Conservation (phyloP, 2,797 vertebrate species). For the Eurystomus glaucurus region DNA sequence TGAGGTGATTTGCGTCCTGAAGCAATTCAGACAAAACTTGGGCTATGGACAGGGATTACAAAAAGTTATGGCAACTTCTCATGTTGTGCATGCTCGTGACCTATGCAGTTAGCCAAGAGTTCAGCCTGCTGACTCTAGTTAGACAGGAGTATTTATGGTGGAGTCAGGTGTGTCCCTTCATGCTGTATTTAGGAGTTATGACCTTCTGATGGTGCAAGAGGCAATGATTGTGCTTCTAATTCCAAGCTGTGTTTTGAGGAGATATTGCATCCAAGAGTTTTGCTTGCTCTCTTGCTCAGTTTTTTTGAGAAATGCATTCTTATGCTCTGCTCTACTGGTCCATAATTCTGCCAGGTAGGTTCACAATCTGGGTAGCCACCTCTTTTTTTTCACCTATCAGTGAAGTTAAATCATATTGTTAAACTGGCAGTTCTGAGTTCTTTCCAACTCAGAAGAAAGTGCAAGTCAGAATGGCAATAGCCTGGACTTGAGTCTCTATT, state of each 20-base stretch:
- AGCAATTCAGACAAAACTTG: not conserved
- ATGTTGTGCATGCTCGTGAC: not conserved
- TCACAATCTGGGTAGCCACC: not conserved
- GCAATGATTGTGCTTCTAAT: not conserved
- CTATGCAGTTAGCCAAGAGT: not conserved
- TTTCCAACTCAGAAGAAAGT: not conserved
- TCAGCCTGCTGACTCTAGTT: not conserved
- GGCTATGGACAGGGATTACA: not conserved
- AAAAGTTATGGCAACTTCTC: not conserved
- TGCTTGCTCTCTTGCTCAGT: not conserved
- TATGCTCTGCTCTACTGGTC: not conserved
- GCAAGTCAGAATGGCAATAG: not conserved
- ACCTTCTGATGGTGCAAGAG: not conserved
- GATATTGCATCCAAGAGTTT: not conserved
- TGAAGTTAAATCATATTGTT: not conserved
- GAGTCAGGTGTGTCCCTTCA: not conserved
- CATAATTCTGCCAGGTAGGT: not conserved
- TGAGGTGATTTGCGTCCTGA: not conserved
- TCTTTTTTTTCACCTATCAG: not conserved
- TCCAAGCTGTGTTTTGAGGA: not conserved
- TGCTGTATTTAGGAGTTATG: not conserved
- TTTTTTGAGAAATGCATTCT: not conserved
- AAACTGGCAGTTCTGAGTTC: not conserved
- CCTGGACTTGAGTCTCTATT: not conserved
- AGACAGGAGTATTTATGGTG: slow-evolving; percentile 26